These are phyloP conservation scores for Campylomormyrus numenius DNA, from an alignment of 2,113 vertebrate species.

Conservation along the genomic window DNA sequence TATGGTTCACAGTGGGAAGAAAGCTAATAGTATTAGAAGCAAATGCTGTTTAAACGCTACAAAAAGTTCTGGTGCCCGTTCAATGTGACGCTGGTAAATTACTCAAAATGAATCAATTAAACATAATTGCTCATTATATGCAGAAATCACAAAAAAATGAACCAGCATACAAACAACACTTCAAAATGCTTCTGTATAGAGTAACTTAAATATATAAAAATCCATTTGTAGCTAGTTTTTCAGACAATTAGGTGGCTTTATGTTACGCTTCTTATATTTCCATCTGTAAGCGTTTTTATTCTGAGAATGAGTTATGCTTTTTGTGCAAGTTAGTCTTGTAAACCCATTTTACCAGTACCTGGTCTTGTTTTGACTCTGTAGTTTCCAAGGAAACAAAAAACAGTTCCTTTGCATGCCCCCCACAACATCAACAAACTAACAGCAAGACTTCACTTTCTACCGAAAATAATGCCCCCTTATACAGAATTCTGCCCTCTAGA, in stretches of 20 bases:
- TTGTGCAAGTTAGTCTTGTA: constrained; percentile 33
- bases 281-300: constrained; percentile 11
- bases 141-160: not conserved
- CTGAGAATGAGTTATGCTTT: constrained; percentile 21
- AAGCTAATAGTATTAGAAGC: not conserved
- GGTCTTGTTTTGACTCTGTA: constrained; percentile 30
- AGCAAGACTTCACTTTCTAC: constrained; percentile 5
- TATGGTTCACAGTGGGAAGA: constrained; percentile 3
- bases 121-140: not conserved
- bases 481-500: not conserved
- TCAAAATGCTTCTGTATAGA: not conserved
- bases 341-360: constrained; percentile 38
- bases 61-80: not conserved
- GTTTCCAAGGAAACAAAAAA: constrained; percentile 49
- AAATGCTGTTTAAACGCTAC: not conserved
- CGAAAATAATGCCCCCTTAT: not conserved
- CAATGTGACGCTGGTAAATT: not conserved
- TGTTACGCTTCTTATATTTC: not conserved
- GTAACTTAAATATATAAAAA: not conserved
- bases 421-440: constrained; percentile 29
- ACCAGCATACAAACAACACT: not conserved
- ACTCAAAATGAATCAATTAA: not conserved
- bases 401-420: constrained; percentile 28
- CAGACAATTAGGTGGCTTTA: not conserved
- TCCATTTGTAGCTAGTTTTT: not conserved